phyloP scores from a whole-genome alignment of 2,797 vertebrate species.

The Cryptoprocta ferox region DNA sequence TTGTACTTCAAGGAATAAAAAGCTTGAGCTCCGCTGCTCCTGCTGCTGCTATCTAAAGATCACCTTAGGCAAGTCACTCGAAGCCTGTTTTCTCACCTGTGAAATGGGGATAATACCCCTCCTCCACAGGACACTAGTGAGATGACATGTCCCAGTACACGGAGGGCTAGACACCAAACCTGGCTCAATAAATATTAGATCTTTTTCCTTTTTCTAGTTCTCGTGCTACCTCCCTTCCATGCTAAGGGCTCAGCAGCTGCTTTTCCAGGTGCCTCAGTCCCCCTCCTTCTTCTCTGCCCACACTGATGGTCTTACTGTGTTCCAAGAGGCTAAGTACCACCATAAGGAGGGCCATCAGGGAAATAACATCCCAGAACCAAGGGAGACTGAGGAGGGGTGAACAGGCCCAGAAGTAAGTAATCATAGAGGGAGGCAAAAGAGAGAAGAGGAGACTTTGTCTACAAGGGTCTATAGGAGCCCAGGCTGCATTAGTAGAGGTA shows the following conservation, averaged over 20 bases:
- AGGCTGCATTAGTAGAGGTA: neutral
- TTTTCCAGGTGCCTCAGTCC: neutral
- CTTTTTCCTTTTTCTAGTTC: neutral
- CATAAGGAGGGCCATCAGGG: neutral
- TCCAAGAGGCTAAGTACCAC: neutral
- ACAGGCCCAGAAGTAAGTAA: neutral
- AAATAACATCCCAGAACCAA: neutral
- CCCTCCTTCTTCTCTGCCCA: neutral
- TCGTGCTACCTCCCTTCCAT: neutral
- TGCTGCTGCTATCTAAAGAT: neutral
- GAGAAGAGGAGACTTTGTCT: neutral
- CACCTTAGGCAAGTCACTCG: neutral
- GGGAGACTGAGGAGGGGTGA: neutral
- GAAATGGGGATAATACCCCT: neutral
- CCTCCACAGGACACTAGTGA: neutral
- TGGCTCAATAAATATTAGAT: neutral
- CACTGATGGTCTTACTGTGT: neutral
- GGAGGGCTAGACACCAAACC: neutral
- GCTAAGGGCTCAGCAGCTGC: neutral
- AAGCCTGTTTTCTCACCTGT: neutral
- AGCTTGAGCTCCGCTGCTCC: neutral
- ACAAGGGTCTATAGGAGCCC: neutral
- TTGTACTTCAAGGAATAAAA: neutral
- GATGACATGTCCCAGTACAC: neutral
- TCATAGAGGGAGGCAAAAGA: neutral